These are phyloP conservation scores for Beaufortia kweichowensis DNA, from an alignment of 2,113 vertebrate genomes.

Conservation along the genomic window DNA sequence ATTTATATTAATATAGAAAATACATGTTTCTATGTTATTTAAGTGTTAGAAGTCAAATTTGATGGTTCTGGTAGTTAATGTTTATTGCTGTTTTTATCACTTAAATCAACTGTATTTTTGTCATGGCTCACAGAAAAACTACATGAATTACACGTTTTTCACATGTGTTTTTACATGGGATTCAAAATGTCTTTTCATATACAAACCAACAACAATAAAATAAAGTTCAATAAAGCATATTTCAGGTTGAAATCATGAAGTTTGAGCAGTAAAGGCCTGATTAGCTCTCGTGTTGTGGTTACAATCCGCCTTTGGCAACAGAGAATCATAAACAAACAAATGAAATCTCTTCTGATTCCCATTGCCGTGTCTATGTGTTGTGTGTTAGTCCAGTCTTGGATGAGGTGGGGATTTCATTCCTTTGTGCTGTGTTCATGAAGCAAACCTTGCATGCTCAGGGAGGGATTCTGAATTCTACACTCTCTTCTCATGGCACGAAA, in stretches of 20 bases:
- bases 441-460: constrained; percentile 45
- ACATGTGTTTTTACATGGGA: too few relatives aligned
- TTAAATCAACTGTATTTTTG: too few relatives aligned
- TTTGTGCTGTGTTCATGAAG: constrained; percentile 52
- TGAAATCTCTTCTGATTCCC: constrained; percentile 11
- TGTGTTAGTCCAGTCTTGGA: constrained; percentile 45
- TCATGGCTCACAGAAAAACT: too few relatives aligned
- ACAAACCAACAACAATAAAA: too few relatives aligned
- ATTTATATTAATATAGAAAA: too few relatives aligned
- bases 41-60: too few relatives aligned
- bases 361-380: constrained; percentile 25
- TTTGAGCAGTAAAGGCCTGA: constrained; percentile 1
- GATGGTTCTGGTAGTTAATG: too few relatives aligned
- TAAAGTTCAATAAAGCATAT: too few relatives aligned
- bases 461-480: constrained; percentile 47
- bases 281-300: constrained; percentile 33
- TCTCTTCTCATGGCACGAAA: constrained; percentile 55
- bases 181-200: too few relatives aligned
- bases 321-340: constrained; percentile 46
- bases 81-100: too few relatives aligned
- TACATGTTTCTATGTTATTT: too few relatives aligned
- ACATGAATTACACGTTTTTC: too few relatives aligned
- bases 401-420: constrained; percentile 29
- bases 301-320: constrained; percentile 28
- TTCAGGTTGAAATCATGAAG: neutral